Evolutionary conservation across 2,797 vertebrate species (phyloP).

Genomic region (Micromesistius poutassou): DNA sequence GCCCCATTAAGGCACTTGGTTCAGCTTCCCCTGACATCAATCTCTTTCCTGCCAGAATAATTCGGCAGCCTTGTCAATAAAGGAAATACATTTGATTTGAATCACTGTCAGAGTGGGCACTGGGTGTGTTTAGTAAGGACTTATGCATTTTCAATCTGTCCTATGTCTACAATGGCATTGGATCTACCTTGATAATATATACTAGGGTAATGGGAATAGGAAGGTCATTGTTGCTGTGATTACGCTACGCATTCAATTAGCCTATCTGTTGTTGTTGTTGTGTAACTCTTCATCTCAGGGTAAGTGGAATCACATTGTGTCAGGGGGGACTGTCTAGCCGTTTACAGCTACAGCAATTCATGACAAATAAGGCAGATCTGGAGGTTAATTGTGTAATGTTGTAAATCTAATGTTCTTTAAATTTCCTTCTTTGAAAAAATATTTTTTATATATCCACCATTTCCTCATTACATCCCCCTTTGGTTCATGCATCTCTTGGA

Average conservation of each 20-base stretch:
- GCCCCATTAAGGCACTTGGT: slow-evolving; percentile 58
- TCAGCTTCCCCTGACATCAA: slow-evolving; percentile 51
- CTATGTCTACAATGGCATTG: neutral
- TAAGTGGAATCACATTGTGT: slow-evolving; percentile 26
- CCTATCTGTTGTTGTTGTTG: slow-evolving; percentile 1
- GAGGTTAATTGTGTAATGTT: neutral
- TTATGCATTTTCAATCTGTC: neutral
- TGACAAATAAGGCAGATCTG: slow-evolving; percentile 7
- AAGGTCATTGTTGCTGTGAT: neutral
- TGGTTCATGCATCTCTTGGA: neutral
- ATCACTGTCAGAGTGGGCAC: neutral
- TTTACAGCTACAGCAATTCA: slow-evolving; percentile 41
- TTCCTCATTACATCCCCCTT: neutral
- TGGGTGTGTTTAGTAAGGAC: neutral
- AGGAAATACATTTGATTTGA: neutral
- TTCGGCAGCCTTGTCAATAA: slow-evolving; percentile 21
- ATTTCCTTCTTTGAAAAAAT: neutral
- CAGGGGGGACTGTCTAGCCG: slow-evolving; percentile 38
- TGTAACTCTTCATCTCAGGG: slow-evolving; percentile 19
- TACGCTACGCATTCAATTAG: slow-evolving; percentile 14
- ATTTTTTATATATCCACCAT: too few species aligned
- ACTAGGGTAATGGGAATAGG: neutral
- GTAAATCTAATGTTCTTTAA: neutral
- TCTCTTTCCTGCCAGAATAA: slow-evolving; percentile 15
- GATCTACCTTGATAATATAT: neutral